Percentiles rank a stretch among this genome's conserved stretches.
Evolutionary conservation across 2,888 invertebrate genomes (phyloP).

Genomic region (Mylabris sibirica): DNA sequence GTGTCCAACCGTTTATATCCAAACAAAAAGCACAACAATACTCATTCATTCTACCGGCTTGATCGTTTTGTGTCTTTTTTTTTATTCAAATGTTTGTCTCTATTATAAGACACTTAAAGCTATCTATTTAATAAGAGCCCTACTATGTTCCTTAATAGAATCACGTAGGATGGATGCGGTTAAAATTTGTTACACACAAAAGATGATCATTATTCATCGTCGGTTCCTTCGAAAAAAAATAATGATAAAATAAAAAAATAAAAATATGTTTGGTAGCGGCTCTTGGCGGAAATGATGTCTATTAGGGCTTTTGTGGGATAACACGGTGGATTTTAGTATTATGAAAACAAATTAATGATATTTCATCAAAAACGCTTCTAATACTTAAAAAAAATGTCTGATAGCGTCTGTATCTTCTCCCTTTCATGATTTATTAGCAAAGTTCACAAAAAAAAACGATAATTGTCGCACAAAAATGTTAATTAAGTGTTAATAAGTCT

Average conservation of each 20-base stretch:
- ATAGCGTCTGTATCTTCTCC: too few species aligned
- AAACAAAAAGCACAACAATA: background rate
- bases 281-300: conserved; percentile 22
- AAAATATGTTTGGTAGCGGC: background rate
- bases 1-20: background rate
- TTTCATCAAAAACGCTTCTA: background rate
- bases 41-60: background rate
- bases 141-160: background rate
- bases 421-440: too few species aligned
- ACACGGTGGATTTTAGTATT: background rate
- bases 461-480: too few species aligned
- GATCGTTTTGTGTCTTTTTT: background rate
- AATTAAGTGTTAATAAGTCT: too few species aligned
- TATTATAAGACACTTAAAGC: background rate
- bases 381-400: too few species aligned
- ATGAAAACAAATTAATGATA: background rate
- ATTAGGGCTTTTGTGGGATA: conserved; percentile 12
- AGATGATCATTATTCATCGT: conserved; percentile 32
- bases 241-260: background rate
- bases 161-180: conserved; percentile 19
- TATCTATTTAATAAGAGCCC: background rate
- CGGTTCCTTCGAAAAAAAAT: conserved; percentile 12
- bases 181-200: conserved; percentile 32
- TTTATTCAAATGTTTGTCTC: background rate
- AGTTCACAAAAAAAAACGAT: too few species aligned